These are phyloP conservation scores for Nothocercus nigrocapillus DNA, from an alignment of 2,113 vertebrate genomes.

Conservation along the genomic window DNA sequence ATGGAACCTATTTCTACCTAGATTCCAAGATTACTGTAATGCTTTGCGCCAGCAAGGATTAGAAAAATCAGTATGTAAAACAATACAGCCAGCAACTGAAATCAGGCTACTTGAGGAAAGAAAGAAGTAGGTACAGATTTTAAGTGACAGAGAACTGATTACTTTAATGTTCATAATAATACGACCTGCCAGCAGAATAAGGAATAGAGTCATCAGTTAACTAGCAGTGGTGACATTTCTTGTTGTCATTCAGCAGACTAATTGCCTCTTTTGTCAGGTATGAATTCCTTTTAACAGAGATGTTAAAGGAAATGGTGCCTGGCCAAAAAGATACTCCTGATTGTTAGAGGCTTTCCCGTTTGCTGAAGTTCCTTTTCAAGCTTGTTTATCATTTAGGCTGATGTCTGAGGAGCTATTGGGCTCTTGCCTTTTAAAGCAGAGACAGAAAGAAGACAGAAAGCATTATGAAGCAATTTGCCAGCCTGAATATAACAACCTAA, in stretches of 20 bases:
- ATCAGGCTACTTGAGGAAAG: constrained; percentile 1
- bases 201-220: constrained; percentile 63
- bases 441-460: background rate
- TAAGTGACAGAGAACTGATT: constrained; percentile 64
- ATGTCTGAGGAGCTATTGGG: background rate
- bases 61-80: constrained; percentile 38
- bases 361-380: background rate
- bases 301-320: constrained; percentile 24
- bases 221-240: constrained; percentile 42
- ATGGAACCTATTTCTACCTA: background rate
- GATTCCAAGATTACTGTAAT: background rate
- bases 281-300: constrained; percentile 49
- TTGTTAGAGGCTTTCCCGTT: background rate
- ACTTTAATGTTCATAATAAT: constrained; percentile 61
- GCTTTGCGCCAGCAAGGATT: background rate
- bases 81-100: background rate
- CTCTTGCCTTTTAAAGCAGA: background rate
- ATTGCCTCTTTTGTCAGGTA: constrained; percentile 63
- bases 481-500: background rate
- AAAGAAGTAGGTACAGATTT: background rate
- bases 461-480: background rate
- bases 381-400: background rate
- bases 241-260: constrained; percentile 55
- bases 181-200: constrained; percentile 58
- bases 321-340: background rate